Evolutionary conservation across 1,140 invertebrate genomes (phyloP), one percentile per base, ranked within the genome.

Genomic region (Danaus melanippus): DNA sequence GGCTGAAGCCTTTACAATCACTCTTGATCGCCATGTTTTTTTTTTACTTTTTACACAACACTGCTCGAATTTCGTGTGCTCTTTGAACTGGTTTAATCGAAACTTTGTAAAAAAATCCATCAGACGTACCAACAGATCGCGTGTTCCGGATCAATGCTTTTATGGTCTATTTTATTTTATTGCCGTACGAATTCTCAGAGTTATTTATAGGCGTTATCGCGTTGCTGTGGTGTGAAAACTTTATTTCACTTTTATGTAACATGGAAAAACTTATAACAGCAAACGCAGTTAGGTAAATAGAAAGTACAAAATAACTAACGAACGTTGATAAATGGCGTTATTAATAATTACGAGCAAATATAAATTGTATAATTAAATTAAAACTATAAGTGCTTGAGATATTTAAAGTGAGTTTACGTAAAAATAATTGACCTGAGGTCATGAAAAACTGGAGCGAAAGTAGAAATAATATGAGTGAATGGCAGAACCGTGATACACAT

Each of bases 391-490:
- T 32, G 21, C 21, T 32, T 8, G 21, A 32, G 21, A 32, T 32
- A 32, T 32, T 32, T 32, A 32, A 32, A 32, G 21, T 32, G 21
- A 32, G 21, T 32, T 32, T 32, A 32, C 21, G 21, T 32, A 32
- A 32, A 32, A 32, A 32, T 32, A 32, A 32, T 5, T 67, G 59
- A 64, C 65, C 58, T 67, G 66, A 74, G 75, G 78, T 81, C 76
- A 69, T 62, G 74, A 79, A 81, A 79, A 81, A 81, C 69, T 64
- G 67, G 71, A 79, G 74, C 77, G 81, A 84, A 84, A 84, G 79
- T 79, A 71, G 54, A 68, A 66, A 56, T 46, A 5, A 32, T 32
- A 32, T 32, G 54, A 62, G 75, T 74, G 77, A 80, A 52, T 76
- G 78, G 80, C 78, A 74, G 80, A 84, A 81, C 72, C 71, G 56